Conservation (phyloP, 1,140 invertebrate species). For the Calephelis nemesis region DNA sequence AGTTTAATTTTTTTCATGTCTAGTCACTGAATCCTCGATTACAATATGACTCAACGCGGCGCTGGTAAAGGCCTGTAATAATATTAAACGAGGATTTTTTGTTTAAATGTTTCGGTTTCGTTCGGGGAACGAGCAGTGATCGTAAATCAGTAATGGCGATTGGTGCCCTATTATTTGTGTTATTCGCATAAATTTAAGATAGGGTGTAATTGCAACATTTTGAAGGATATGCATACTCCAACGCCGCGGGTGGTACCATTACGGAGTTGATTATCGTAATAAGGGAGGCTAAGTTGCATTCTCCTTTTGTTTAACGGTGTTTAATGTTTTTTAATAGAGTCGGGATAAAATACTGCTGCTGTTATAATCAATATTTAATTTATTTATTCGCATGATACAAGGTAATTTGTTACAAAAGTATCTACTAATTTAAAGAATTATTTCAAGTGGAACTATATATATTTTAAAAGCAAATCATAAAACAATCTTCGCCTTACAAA, state of each 20-base stretch:
- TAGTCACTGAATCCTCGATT: conserved; percentile 59
- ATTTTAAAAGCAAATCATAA: no score
- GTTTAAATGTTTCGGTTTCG: conserved; percentile 40
- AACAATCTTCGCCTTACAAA: no score
- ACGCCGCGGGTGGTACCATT: conserved; percentile 51
- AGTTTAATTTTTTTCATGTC: conserved; percentile 70
- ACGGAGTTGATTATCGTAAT: conserved; percentile 21
- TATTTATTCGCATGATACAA: no score
- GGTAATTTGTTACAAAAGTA: no score
- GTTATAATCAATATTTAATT: no score
- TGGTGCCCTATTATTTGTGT: conserved; percentile 65
- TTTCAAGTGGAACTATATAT: no score
- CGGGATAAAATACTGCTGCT: no score
- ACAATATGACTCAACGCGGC: conserved; percentile 57
- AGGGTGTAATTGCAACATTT: conserved; percentile 46
- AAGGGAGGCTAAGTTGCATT: conserved; percentile 11
- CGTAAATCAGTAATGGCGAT: conserved; percentile 61
- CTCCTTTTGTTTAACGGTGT: no score
- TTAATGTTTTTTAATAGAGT: no score
- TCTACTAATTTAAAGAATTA: no score
- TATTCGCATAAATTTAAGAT: conserved; percentile 48
- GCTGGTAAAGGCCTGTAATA: conserved; percentile 40
- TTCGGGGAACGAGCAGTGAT: conserved; percentile 50
- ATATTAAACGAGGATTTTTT: conserved; percentile 48
- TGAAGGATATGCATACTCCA: conserved; percentile 22